Conservation (phyloP, 2,113 vertebrate genomes). For the Megalops atlanticus region DNA sequence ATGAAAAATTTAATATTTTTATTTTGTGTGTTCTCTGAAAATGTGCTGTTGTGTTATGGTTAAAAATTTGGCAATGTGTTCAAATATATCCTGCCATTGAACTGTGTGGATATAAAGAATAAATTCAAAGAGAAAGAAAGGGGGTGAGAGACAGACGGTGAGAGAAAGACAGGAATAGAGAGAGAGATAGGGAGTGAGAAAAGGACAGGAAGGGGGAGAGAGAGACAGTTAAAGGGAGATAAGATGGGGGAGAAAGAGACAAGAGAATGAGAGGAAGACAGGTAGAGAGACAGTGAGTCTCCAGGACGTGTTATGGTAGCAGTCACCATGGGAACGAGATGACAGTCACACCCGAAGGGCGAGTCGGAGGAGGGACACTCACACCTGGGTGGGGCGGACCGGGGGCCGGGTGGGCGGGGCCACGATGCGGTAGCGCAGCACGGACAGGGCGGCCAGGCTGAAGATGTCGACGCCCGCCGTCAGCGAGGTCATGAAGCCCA, state of each 20-base stretch:
- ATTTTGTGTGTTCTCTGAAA: too few species aligned
- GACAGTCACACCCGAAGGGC: neutral
- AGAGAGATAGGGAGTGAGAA: slow-evolving; percentile 8
- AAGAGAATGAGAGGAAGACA: neutral
- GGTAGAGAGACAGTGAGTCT: too few species aligned
- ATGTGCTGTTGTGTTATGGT: too few species aligned
- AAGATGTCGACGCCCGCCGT: slow-evolving; percentile 66
- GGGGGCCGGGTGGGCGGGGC: slow-evolving; percentile 42
- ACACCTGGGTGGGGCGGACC: slow-evolving; percentile 53
- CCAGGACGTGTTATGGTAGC: too few species aligned
- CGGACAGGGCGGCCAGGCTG: slow-evolving; percentile 60
- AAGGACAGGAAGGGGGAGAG: neutral
- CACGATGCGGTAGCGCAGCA: slow-evolving; percentile 60
- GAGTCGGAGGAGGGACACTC: slow-evolving; percentile 32
- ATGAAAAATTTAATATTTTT: too few species aligned
- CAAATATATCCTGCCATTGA: too few species aligned
- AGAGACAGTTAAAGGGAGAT: neutral
- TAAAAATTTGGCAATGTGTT: too few species aligned
- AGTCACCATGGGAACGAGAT: too few species aligned
- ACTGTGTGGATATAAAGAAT: too few species aligned
- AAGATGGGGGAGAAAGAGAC: neutral
- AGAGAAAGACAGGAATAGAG: slow-evolving; percentile 20
- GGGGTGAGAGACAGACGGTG: neutral
- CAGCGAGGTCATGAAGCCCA: slow-evolving; percentile 66
- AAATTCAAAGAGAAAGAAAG: slow-evolving; percentile 27